Evolutionary conservation across 2,888 invertebrate genomes (phyloP), one percentile per base, ranked within the genome.

Genomic region (Crepidodera aurea): DNA sequence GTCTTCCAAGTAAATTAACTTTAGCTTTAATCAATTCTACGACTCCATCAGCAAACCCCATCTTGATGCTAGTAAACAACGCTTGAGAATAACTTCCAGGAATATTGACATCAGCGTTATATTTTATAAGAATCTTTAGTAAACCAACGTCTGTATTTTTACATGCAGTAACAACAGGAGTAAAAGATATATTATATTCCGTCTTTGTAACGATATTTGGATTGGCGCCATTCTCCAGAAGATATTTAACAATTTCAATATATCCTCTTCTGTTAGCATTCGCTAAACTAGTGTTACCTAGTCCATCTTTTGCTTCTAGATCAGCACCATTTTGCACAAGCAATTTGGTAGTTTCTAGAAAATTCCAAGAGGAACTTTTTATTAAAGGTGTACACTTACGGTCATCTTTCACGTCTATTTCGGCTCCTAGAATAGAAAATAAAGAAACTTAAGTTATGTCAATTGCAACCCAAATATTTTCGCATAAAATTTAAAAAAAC

Each of bases 361-460:
- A 62, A 25, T 57, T 57, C 62, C 62, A 62, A 4, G 39, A 51
- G 51, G 44, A 42, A 22, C 46, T 37, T 18, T 53, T 58, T 27
- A 57, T 51, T 8, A 62, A 25, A 19, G 62, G 62, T 6, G 62
- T 62, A 15, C 18, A 13, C 5, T 51, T 44, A 34, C 34, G 42
- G 19, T 51, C 57, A 25, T 62, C 62, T 40, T 12, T 27, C 7
- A 29, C 39, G 22, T 62, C 32, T 22, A 57, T 22, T 8, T 51
- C 8, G 6, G 57, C 53, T 15, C 57, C 62, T 62, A 51, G 19
- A 29, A 42, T 32, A 34, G 12, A 8, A 34, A 34, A 8, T 3
- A 34, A 8, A 29, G 6, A 2, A 29, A 29, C 10, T 3, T 2
- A 8, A 29, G 10, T 10, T n/a, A n/a, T n/a, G n/a, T n/a, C n/a